Percentiles rank a stretch among this genome's conserved stretches.
Evolutionary conservation across 1,140 invertebrate species (phyloP).

Genomic region (Pararge aegeria): DNA sequence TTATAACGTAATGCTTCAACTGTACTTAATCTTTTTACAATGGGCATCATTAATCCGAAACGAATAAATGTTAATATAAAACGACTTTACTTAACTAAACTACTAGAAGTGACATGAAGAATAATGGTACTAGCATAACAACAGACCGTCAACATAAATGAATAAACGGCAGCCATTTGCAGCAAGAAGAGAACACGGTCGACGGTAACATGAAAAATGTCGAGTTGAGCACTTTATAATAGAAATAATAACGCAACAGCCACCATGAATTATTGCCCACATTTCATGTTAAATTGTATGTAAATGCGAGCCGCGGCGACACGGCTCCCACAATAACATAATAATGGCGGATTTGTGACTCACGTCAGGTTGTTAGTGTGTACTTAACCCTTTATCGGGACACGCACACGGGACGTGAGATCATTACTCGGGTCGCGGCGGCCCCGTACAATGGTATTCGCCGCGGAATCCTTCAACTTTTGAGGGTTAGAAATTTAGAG

Average conservation of each 20-base stretch:
- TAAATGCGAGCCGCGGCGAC: conserved; percentile 68
- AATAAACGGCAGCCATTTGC: conserved; percentile 5
- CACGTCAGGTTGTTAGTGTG: conserved; percentile 76
- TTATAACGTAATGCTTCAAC: too few relatives aligned
- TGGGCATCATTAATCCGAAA: too few relatives aligned
- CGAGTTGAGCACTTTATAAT: conserved; percentile 70
- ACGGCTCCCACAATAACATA: conserved; percentile 77
- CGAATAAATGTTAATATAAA: too few relatives aligned
- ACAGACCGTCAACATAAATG: conserved; percentile 9
- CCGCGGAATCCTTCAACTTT: conserved; percentile 42
- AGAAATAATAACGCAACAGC: conserved; percentile 72
- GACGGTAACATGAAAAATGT: conserved; percentile 57
- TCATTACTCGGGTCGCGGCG: conserved; percentile 61
- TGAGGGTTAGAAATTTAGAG: conserved; percentile 50
- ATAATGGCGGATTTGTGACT: conserved; percentile 78
- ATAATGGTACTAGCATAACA: background rate
- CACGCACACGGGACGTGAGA: conserved; percentile 74
- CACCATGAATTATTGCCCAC: conserved; percentile 73
- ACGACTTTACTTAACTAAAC: background rate
- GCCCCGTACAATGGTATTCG: conserved; percentile 47
- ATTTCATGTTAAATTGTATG: conserved; percentile 78
- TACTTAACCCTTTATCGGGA: conserved; percentile 77
- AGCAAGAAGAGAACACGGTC: conserved; percentile 43
- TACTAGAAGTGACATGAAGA: background rate
- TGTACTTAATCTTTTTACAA: too few relatives aligned